phyloP scores from a whole-genome alignment of 2,888 invertebrate genomes.

The Trichogramma dendrolimi region DNA sequence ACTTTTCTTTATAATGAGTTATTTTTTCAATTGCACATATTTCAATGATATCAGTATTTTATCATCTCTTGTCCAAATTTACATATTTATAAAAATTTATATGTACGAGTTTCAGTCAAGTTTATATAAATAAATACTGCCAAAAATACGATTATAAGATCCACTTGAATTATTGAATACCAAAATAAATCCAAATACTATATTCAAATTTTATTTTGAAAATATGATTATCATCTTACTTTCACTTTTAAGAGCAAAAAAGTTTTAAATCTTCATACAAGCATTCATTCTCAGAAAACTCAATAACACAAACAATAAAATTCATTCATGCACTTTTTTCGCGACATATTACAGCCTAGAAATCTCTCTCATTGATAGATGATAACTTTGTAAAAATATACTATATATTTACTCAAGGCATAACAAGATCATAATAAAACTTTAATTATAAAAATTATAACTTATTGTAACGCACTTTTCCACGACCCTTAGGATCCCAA shows the following conservation, averaged over 20 bases:
- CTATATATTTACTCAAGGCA: conserved; percentile 15
- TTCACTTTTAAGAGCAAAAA: too few species aligned
- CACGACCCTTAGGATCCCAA: conserved; percentile 68
- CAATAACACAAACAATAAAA: too few species aligned
- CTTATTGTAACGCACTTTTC: conserved; percentile 68
- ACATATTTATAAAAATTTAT: conserved; percentile 18
- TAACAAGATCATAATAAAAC: conserved; percentile 24
- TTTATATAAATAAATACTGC: conserved; percentile 29
- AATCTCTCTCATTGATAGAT: conserved; percentile 26
- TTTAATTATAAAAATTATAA: conserved; percentile 21
- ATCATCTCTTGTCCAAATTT: neutral
- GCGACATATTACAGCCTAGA: conserved; percentile 26
- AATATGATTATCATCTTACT: too few species aligned
- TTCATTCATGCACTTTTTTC: neutral
- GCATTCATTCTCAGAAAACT: too few species aligned
- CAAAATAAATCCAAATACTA: too few species aligned
- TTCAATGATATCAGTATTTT: too few species aligned
- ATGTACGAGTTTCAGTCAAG: conserved; percentile 23
- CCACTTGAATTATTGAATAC: too few species aligned
- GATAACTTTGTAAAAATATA: conserved; percentile 28
- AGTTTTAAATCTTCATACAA: too few species aligned
- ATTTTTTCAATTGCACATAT: too few species aligned
- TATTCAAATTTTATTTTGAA: too few species aligned
- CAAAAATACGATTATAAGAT: conserved; percentile 13
- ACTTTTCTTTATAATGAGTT: too few species aligned